Evolutionary conservation across 2,888 invertebrate species (phyloP).

Genomic region (Dryadula phaetusa): DNA sequence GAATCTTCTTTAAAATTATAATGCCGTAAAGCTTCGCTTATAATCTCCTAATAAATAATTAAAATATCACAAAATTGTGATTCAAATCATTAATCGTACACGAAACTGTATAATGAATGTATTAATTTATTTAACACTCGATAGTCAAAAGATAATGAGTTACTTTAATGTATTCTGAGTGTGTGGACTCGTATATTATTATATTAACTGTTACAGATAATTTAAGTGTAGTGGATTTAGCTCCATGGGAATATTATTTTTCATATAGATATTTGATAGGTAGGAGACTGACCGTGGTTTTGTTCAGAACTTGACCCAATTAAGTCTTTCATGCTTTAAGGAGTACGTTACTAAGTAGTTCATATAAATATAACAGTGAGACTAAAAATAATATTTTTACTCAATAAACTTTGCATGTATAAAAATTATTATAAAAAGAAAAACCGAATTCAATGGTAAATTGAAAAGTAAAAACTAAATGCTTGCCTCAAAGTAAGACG

Average conservation of each 20-base stretch:
- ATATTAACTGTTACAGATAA: constrained; percentile 21
- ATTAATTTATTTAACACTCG: constrained; percentile 49
- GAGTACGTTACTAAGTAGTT: too few species aligned
- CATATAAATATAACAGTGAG: too few species aligned
- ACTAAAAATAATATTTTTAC: too few species aligned
- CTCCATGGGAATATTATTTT: neutral
- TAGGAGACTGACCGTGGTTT: too few species aligned
- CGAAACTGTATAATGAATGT: constrained; percentile 49
- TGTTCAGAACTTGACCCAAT: too few species aligned
- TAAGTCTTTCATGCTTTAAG: too few species aligned
- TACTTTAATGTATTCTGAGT: constrained; percentile 4
- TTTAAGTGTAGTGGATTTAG: neutral
- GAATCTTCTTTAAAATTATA: constrained; percentile 3
- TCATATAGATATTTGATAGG: neutral
- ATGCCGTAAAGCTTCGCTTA: constrained; percentile 10
- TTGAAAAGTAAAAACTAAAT: too few species aligned
- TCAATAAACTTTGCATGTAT: too few species aligned
- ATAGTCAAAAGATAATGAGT: constrained; percentile 41
- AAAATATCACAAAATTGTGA: constrained; percentile 54
- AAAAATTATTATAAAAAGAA: too few species aligned
- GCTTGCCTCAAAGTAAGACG: too few species aligned
- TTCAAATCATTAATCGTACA: constrained; percentile 58
- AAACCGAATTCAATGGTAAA: too few species aligned
- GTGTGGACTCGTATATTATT: constrained; percentile 20
- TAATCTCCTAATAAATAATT: constrained; percentile 40